These are phyloP conservation scores for Cercopithecus mona DNA, from an alignment of 2,113 vertebrate genomes.

Conservation along the genomic window DNA sequence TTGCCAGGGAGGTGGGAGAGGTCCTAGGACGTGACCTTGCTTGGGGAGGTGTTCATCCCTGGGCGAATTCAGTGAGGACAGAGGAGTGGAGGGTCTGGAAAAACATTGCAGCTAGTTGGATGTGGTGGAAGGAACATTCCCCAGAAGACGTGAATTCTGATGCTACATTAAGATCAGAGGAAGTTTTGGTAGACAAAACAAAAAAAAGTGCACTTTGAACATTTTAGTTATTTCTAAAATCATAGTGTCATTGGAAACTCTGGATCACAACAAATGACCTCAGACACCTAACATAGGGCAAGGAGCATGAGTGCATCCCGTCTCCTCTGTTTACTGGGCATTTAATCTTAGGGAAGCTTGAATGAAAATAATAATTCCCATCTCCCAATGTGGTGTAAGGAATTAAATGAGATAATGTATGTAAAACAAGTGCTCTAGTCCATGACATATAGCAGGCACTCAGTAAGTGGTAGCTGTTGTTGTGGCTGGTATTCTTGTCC, in stretches of 20 bases:
- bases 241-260: background rate
- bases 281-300: background rate
- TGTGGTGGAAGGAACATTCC: background rate
- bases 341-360: background rate
- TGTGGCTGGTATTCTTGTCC: background rate
- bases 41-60: background rate
- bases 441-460: background rate
- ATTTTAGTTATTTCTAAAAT: background rate
- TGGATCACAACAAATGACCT: background rate
- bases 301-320: fast-evolving
- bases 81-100: background rate
- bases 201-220: background rate
- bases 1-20: background rate
- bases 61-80: background rate
- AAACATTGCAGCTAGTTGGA: background rate
- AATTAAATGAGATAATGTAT: background rate
- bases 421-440: background rate
- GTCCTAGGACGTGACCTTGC: background rate
- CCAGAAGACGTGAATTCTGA: background rate
- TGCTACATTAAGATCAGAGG: background rate
- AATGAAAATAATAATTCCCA: background rate
- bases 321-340: background rate
- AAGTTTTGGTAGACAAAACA: background rate
- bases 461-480: fast-evolving
- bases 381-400: background rate